phyloP scores from a whole-genome alignment of 2,113 vertebrate species.

The Gasterosteus nipponicus region DNA sequence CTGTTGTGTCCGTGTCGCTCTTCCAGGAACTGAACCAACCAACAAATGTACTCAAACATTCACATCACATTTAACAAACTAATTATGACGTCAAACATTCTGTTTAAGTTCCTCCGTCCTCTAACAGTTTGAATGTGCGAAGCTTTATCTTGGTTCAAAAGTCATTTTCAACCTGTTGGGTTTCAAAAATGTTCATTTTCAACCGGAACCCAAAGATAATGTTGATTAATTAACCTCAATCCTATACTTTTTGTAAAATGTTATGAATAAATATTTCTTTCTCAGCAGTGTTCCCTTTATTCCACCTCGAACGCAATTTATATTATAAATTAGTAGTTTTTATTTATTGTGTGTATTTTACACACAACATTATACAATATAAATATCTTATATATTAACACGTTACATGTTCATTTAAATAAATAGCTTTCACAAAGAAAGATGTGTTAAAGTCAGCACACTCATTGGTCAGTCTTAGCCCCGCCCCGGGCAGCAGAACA shows the following conservation, averaged over 20 bases:
- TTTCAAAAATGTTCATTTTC: background rate
- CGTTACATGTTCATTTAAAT: background rate
- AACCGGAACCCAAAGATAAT: background rate
- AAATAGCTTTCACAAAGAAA: background rate
- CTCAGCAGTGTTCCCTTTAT: background rate
- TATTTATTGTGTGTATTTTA: no score
- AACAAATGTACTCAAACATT: background rate
- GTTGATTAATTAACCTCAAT: no score
- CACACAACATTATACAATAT: background rate
- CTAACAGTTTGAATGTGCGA: background rate
- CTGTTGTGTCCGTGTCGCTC: background rate
- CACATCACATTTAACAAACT: background rate
- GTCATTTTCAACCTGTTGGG: background rate
- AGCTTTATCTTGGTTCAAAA: background rate
- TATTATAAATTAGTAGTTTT: background rate
- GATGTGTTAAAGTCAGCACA: background rate
- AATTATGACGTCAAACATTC: background rate
- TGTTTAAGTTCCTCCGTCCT: slow-evolving; percentile 9
- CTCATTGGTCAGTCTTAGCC: slow-evolving; percentile 8
- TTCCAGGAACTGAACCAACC: background rate
- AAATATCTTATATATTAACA: background rate
- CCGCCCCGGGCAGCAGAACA: slow-evolving; percentile 53
- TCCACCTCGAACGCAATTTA: background rate
- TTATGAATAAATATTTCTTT: slow-evolving; percentile 35
- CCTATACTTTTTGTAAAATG: slow-evolving; percentile 28